These are phyloP conservation scores for Cheirogaleus medius DNA, from an alignment of 2,113 vertebrate species.

Conservation along the genomic window DNA sequence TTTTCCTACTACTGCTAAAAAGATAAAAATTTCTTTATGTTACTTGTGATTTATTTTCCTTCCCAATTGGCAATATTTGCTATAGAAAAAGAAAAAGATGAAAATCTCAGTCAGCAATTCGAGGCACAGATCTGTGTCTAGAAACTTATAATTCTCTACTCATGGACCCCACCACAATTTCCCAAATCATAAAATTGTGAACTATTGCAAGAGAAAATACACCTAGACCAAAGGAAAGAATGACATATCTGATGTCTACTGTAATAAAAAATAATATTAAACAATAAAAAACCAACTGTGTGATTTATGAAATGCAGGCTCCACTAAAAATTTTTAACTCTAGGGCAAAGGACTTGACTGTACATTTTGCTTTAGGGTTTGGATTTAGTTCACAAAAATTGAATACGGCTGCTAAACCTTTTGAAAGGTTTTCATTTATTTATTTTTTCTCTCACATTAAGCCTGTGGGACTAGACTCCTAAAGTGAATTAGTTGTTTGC, in stretches of 20 bases:
- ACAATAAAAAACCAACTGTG: conserved; percentile 2
- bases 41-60: conserved; percentile 44
- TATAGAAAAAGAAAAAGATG: conserved; percentile 33
- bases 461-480: neutral
- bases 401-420: neutral
- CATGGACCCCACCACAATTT: neutral
- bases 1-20: conserved; percentile 21
- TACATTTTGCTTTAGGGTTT: conserved; percentile 31
- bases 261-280: conserved; percentile 58
- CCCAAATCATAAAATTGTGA: conserved; percentile 43
- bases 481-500: neutral
- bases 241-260: neutral
- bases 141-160: conserved; percentile 41
- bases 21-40: conserved; percentile 36
- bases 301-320: conserved; percentile 40
- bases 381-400: conserved; percentile 23
- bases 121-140: neutral
- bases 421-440: conserved; percentile 5
- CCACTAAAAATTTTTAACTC: conserved; percentile 28
- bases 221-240: conserved; percentile 5
- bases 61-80: neutral
- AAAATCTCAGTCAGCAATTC: conserved; percentile 41
- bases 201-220: neutral
- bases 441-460: neutral
- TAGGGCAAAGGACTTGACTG: neutral